Percentiles rank a stretch among this genome's conserved stretches.
These are phyloP conservation scores for Megamerina dolium DNA, from an alignment of 2,888 invertebrate species.

Conservation along the genomic window DNA sequence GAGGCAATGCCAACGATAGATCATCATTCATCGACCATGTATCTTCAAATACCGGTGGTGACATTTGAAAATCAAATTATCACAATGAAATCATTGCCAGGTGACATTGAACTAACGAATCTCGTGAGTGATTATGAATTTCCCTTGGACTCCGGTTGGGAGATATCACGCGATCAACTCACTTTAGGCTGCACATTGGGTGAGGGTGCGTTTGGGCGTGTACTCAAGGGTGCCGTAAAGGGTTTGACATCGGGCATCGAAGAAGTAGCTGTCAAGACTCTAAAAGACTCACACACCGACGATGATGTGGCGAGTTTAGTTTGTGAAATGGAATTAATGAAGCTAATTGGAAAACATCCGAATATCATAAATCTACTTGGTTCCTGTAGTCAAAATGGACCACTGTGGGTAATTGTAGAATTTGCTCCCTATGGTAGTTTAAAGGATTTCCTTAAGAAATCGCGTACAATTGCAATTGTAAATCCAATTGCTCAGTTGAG, in stretches of 20 bases:
- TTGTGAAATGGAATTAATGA: conserved; percentile 99
- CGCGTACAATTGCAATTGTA: conserved; percentile 48
- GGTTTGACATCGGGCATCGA: conserved; percentile 52
- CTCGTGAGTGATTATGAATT: conserved; percentile 90
- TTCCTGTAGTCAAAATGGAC: conserved; percentile 91
- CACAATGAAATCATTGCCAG: conserved; percentile 57
- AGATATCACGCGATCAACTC: conserved; percentile 76
- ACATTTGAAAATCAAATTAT: conserved; percentile 91
- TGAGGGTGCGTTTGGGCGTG: conserved; percentile 97
- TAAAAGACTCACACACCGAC: conserved; percentile 97
- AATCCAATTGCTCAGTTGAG: conserved; percentile 31
- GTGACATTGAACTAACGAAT: conserved; percentile 69
- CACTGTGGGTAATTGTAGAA: conserved; percentile 81
- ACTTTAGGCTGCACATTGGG: conserved; percentile 78
- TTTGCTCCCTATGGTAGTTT: conserved; percentile 90
- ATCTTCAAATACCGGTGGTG: conserved; percentile 70
- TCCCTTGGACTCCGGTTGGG: conserved; percentile 94
- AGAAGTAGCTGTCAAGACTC: conserved; percentile 98
- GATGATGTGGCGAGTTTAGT: conserved; percentile 95
- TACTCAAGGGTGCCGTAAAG: conserved; percentile 75
- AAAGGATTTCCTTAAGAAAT: conserved; percentile 84
- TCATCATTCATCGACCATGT: too few relatives aligned
- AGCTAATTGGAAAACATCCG: conserved; percentile 93
- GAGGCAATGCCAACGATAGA: conserved; percentile 56
- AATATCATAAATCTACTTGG: conserved; percentile 96